Percentiles rank a stretch among this genome's conserved stretches.
These are phyloP conservation scores for Drosophila prosaltans DNA, from an alignment of 1,140 invertebrate species.

Conservation along the genomic window DNA sequence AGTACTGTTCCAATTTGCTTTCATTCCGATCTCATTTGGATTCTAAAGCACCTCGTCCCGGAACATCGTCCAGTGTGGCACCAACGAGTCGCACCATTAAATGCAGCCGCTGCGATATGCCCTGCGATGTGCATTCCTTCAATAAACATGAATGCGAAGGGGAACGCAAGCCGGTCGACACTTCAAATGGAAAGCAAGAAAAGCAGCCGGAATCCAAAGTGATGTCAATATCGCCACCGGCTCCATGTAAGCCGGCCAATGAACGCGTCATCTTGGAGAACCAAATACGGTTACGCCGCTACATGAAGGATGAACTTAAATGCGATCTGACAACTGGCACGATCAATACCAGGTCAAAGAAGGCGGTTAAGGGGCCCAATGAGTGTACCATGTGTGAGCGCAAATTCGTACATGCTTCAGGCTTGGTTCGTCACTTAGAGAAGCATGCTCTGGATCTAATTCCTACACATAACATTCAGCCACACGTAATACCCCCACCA, in stretches of 20 bases:
- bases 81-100: conserved; percentile 33
- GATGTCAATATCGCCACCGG: neutral
- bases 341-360: conserved; percentile 38
- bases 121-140: conserved; percentile 49
- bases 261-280: conserved; percentile 66
- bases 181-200: conserved; percentile 1
- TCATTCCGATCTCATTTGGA: neutral
- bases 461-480: conserved; percentile 38
- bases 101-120: conserved; percentile 56
- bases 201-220: neutral
- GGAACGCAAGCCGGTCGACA: conserved; percentile 24
- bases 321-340: conserved; percentile 56
- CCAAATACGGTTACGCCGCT: conserved; percentile 68
- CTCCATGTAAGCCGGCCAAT: conserved; percentile 24
- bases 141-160: conserved; percentile 38
- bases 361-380: conserved; percentile 53
- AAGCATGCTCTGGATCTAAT: conserved; percentile 77
- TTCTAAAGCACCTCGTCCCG: neutral
- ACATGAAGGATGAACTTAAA: conserved; percentile 75
- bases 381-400: conserved; percentile 80
- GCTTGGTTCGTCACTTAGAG: conserved; percentile 78
- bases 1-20: neutral
- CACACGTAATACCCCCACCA: conserved; percentile 3
- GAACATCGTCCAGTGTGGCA: neutral
- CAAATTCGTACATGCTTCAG: conserved; percentile 79